Evolutionary conservation across 2,888 invertebrate species (phyloP), one percentile per base, ranked within the genome.

Genomic region (Adelphocoris suturalis): DNA sequence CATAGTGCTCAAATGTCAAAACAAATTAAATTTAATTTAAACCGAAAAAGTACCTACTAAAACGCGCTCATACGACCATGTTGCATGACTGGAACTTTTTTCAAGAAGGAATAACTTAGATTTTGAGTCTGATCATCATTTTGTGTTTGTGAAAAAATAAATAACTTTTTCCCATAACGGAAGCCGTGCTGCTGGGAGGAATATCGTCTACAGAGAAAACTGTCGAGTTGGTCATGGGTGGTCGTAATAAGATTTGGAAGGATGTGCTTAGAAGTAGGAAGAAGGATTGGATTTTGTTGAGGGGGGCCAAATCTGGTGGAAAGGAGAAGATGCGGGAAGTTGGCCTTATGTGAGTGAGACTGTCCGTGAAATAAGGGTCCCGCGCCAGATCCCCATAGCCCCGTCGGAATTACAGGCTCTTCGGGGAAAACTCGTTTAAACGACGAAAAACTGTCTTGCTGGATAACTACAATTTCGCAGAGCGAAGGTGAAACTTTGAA

Each of bases 281-380:
- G 78, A 46, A 78, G 78, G 78, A 78, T 78, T 46, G 78, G 47
- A 78, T 78, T 47, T 16, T 47, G 47, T 78, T 78, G 78, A 78
- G n/a, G 78, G 47, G 78, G 46, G 14, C 46, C 37, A 37, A 78
- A 78, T 47, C 78, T 47, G 47, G n/a, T 47, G 78, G 78, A 78
- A 78, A 78, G 78, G n/a, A 78, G 78, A 78, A 16, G 46, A 78
- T 78, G 78, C 78, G 78, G 37, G 78, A n/a, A 37, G 78, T 47
- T n/a, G 47, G 86, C 68, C 61, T 28, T 61, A 86, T 48, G 86
- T 55, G 90, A 75, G 86, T 89, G 48, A 86, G 89, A 89, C 89
- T 86, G 86, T 80, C 89, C 90, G 90, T 90, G 90, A 90, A 90
- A 90, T 90, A 86, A 47, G 86, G 86, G 86, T 46, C 16, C 52